Conservation (phyloP, 2,113 vertebrate genomes). For the Phaethornis superciliosus region DNA sequence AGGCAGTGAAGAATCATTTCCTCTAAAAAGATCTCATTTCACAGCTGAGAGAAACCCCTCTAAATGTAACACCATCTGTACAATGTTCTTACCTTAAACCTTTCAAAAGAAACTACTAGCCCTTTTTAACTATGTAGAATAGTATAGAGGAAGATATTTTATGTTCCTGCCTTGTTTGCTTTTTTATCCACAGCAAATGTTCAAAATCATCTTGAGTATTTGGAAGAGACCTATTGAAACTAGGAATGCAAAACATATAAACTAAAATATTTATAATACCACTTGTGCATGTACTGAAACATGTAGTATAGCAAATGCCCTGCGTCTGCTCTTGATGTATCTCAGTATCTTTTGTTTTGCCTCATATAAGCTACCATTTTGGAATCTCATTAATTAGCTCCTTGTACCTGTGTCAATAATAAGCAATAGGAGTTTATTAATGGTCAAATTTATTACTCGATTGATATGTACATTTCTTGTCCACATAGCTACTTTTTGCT, state of each 20-base stretch:
- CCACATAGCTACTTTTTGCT: neutral
- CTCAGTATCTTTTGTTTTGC: neutral
- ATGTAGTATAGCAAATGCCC: neutral
- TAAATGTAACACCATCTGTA: neutral
- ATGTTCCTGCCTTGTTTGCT: neutral
- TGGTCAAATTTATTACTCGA: neutral
- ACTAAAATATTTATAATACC: neutral
- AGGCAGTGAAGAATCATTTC: neutral
- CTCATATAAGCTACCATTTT: neutral
- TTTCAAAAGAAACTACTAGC: neutral
- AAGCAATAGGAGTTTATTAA: neutral
- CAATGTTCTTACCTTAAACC: neutral
- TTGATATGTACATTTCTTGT: neutral
- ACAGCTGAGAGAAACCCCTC: neutral
- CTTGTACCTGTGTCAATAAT: neutral
- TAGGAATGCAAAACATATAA: neutral
- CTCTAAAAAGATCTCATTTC: neutral
- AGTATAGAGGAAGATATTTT: neutral
- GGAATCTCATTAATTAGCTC: neutral
- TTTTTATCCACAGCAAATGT: neutral
- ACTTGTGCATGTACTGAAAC: neutral
- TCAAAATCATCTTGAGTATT: neutral
- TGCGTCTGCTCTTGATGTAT: neutral
- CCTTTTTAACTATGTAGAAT: neutral
- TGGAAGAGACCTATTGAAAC: neutral